Conservation (phyloP, 2,797 vertebrate species). For the Falco berigora region DNA sequence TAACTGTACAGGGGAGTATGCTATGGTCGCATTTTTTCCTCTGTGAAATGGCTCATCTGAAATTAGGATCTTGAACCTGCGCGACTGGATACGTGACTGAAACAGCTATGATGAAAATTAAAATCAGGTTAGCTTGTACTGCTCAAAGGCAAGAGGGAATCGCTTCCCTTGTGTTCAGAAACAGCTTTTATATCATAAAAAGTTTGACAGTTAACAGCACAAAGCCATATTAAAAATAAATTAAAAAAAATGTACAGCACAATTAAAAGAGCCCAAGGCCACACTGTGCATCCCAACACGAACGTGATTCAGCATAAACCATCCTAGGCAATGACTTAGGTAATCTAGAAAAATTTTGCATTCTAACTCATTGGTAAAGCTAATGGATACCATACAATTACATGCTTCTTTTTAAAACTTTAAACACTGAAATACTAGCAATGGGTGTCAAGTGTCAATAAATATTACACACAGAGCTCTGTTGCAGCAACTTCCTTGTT, state of each 20-base stretch:
- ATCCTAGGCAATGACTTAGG: background rate
- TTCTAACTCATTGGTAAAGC: background rate
- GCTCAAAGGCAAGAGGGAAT: background rate
- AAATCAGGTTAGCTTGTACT: background rate
- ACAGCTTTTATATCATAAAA: background rate
- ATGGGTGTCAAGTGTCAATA: background rate
- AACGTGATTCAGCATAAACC: background rate
- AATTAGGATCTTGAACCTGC: background rate
- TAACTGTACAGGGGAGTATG: background rate
- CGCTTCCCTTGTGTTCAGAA: background rate
- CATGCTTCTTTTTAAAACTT: background rate
- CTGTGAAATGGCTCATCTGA: background rate
- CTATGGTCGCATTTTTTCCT: background rate
- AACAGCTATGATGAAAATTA: background rate
- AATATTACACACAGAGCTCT: background rate
- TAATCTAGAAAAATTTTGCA: background rate
- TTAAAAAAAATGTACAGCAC: background rate
- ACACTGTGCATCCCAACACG: background rate
- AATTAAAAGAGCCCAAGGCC: background rate
- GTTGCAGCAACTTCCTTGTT: background rate
- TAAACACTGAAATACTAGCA: background rate
- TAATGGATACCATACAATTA: background rate
- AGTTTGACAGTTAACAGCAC: background rate
- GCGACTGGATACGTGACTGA: background rate
- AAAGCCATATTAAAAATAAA: background rate